phyloP scores from a whole-genome alignment of 2,888 invertebrate genomes.

The Apamea sordens region DNA sequence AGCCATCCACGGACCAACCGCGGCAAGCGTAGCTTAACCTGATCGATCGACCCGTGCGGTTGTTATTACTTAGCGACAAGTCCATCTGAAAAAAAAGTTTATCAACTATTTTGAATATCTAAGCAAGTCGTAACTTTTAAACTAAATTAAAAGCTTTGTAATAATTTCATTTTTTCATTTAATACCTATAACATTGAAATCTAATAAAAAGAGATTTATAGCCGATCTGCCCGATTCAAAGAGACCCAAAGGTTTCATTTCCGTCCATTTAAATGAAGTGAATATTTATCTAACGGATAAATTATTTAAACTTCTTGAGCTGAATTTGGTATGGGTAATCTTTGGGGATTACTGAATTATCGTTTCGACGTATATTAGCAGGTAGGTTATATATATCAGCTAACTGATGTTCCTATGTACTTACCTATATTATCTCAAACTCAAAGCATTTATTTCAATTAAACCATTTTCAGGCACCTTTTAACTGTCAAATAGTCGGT shows the following conservation, averaged over 20 bases:
- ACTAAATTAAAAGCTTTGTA: conserved; percentile 39
- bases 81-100: neutral
- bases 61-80: too few species aligned
- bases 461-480: too few species aligned
- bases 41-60: too few species aligned
- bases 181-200: conserved; percentile 63
- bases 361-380: neutral
- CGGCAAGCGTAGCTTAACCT: too few species aligned
- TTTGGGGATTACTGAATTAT: conserved; percentile 17
- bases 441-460: too few species aligned
- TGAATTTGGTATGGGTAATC: conserved; percentile 19
- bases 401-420: too few species aligned
- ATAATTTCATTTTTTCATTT: conserved; percentile 50
- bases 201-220: conserved; percentile 70
- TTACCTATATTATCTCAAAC: too few species aligned
- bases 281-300: conserved; percentile 57
- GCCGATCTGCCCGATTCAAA: conserved; percentile 61
- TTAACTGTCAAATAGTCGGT: too few species aligned
- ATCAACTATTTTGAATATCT: neutral
- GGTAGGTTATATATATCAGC: neutral
- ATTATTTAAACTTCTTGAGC: conserved; percentile 53
- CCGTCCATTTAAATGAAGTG: conserved; percentile 67
- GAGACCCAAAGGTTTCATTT: conserved; percentile 69
- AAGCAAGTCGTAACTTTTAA: conserved; percentile 30
- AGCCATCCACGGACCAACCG: too few species aligned